phyloP scores from a whole-genome alignment of 2,888 invertebrate species.

The Lepas anatifera region DNA sequence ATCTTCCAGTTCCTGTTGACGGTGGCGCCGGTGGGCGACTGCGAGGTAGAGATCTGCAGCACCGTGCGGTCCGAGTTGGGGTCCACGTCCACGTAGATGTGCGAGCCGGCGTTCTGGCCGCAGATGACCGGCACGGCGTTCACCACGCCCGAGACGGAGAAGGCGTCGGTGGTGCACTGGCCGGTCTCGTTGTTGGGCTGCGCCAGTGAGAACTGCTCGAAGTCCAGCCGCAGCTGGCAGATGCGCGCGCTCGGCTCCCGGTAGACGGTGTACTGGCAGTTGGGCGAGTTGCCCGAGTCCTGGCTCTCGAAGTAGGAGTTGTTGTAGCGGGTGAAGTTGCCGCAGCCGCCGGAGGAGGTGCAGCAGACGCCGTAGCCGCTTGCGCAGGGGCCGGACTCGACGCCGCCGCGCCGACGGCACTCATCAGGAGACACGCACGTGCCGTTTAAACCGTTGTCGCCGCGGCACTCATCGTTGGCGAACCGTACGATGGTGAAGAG shows the following conservation, averaged over 20 bases:
- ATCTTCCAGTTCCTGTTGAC: slow-evolving; percentile 11
- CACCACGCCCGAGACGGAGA: slow-evolving; percentile 56
- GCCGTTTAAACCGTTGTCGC: slow-evolving; percentile 7
- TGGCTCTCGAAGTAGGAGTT: slow-evolving; percentile 6
- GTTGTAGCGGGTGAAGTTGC: slow-evolving; percentile 8
- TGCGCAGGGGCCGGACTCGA: slow-evolving; percentile 8
- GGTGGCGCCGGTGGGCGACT: neutral
- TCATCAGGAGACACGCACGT: slow-evolving; percentile 12
- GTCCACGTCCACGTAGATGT: slow-evolving; percentile 31
- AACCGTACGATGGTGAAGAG: slow-evolving; percentile 13
- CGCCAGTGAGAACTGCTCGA: slow-evolving; percentile 41
- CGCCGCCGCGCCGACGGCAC: neutral
- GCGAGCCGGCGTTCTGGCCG: slow-evolving; percentile 64
- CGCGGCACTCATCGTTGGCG: slow-evolving; percentile 8
- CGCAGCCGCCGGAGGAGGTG: neutral
- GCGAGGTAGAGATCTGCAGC: slow-evolving; percentile 6
- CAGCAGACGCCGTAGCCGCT: slow-evolving; percentile 15
- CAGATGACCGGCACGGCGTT: slow-evolving; percentile 54
- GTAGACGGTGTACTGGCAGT: slow-evolving; percentile 30
- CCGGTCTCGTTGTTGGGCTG: slow-evolving; percentile 34
- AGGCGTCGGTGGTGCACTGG: slow-evolving; percentile 53
- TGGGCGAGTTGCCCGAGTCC: neutral
- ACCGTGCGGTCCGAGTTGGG: slow-evolving; percentile 12
- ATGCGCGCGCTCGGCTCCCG: slow-evolving; percentile 31
- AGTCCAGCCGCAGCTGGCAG: slow-evolving; percentile 55